A percentile compares a stretch with the other conserved stretches of the same genome.
Conservation (phyloP, 2,888 invertebrate genomes). For the Plebejus argus region DNA sequence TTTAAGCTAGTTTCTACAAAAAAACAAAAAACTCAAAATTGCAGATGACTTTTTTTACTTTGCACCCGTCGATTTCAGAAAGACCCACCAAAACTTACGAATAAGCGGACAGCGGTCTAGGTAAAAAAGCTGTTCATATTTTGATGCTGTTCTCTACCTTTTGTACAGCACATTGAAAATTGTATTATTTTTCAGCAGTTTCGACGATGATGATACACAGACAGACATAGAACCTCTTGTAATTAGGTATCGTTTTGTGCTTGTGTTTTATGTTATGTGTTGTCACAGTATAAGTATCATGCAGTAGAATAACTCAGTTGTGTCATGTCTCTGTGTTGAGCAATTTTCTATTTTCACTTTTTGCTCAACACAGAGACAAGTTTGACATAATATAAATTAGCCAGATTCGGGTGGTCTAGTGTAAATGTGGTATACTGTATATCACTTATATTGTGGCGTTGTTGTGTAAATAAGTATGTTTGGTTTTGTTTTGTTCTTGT, state of each 20-base stretch:
- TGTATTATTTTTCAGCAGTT: conserved; percentile 73
- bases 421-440: neutral
- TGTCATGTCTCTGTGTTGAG: too few relatives aligned
- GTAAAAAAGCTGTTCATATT: conserved; percentile 52
- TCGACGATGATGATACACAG: conserved; percentile 56
- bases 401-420: too few relatives aligned
- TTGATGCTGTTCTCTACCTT: conserved; percentile 42
- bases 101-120: conserved; percentile 61
- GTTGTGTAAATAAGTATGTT: neutral
- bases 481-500: conserved; percentile 47
- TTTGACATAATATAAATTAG: too few relatives aligned
- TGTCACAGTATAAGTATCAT: conserved; percentile 47
- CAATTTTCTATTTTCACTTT: too few relatives aligned
- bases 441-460: neutral
- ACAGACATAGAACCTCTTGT: conserved; percentile 59
- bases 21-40: too few relatives aligned
- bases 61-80: too few relatives aligned
- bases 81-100: conserved; percentile 52
- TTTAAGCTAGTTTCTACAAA: too few relatives aligned
- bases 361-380: too few relatives aligned
- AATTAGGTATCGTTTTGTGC: conserved; percentile 65
- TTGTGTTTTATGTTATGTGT: conserved; percentile 44
- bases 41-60: too few relatives aligned
- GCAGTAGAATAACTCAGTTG: neutral
- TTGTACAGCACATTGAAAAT: conserved; percentile 53